Conservation (phyloP, 2,888 invertebrate species). For the Neoitamus cyanurus region DNA sequence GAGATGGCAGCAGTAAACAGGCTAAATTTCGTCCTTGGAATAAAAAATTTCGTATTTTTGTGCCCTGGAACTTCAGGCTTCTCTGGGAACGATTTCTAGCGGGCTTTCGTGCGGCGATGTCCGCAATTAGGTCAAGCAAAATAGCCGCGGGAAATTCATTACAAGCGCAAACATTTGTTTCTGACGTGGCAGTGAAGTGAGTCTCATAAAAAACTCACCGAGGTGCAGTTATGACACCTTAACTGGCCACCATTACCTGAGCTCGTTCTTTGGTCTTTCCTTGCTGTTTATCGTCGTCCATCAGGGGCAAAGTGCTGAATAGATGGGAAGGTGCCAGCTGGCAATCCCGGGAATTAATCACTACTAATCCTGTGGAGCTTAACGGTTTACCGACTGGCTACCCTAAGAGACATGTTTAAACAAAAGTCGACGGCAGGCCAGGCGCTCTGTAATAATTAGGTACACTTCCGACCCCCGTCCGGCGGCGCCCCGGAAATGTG, state of each 20-base stretch:
- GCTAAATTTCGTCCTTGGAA: neutral
- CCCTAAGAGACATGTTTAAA: neutral
- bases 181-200: neutral
- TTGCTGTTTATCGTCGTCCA: neutral
- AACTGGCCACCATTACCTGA: neutral
- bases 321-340: slow-evolving; percentile 16
- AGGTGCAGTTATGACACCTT: neutral
- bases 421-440: neutral
- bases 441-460: neutral
- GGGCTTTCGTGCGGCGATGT: neutral
- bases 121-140: neutral
- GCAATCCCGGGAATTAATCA: slow-evolving; percentile 15
- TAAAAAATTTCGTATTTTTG: neutral
- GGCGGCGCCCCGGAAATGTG: neutral
- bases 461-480: neutral
- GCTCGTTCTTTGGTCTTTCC: neutral
- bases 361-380: neutral
- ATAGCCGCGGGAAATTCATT: neutral
- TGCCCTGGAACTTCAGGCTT: neutral
- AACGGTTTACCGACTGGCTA: neutral
- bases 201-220: neutral
- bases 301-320: neutral
- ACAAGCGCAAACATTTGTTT: neutral
- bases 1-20: neutral
- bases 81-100: neutral